Percentiles rank a stretch among this genome's conserved stretches.
These are phyloP conservation scores for Cosmia pyralina DNA, from an alignment of 2,888 invertebrate species.

Conservation along the genomic window DNA sequence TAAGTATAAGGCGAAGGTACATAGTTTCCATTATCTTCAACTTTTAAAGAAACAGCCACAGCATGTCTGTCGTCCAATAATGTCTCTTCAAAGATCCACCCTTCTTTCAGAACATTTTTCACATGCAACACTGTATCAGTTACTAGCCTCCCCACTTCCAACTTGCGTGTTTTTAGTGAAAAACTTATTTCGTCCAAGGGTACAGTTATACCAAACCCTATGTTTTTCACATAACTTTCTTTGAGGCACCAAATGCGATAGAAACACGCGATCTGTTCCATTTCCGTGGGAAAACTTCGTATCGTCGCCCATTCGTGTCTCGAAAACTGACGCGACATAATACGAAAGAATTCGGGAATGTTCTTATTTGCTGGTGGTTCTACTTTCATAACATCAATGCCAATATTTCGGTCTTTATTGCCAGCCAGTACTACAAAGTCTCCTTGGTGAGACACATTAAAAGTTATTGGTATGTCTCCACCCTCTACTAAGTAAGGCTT, in stretches of 20 bases:
- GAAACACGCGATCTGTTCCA: conserved; percentile 94
- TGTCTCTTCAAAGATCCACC: conserved; percentile 96
- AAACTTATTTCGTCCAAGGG: conserved; percentile 95
- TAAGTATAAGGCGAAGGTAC: conserved; percentile 84
- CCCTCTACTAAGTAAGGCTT: conserved; percentile 92
- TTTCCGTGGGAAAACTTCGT: conserved; percentile 87
- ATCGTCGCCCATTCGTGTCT: conserved; percentile 95
- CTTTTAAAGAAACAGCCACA: conserved; percentile 93
- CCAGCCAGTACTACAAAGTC: conserved; percentile 95
- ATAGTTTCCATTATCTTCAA: conserved; percentile 69
- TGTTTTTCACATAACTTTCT: conserved; percentile 98
- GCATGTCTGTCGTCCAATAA: conserved; percentile 94
- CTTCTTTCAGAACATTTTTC: conserved; percentile 87
- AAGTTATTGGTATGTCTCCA: conserved; percentile 87
- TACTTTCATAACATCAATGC: conserved; percentile 97
- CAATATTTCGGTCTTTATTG: conserved; percentile 89
- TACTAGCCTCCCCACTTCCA: conserved; percentile 83
- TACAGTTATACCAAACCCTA: conserved; percentile 95
- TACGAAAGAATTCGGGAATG: conserved; percentile 94
- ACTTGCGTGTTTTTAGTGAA: conserved; percentile 89
- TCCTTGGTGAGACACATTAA: conserved; percentile 98
- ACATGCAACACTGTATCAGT: conserved; percentile 92
- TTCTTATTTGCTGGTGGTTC: conserved; percentile 93
- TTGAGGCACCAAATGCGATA: conserved; percentile 98
- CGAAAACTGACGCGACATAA: conserved; percentile 97